Conservation (phyloP, 2,797 vertebrate genomes). For the Pantherophis vulpinus region DNA sequence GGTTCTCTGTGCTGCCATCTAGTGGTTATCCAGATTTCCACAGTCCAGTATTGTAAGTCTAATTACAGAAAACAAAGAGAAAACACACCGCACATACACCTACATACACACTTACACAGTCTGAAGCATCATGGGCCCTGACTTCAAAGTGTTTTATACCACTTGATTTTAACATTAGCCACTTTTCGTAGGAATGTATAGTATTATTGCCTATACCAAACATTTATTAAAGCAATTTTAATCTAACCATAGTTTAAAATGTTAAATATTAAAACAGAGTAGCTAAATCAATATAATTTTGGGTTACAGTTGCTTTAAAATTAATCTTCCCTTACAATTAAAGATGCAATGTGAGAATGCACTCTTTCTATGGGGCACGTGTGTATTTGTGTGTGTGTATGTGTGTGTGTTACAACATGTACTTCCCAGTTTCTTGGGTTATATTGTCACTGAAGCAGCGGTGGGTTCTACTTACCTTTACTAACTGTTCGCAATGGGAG, state of each 20-base stretch:
- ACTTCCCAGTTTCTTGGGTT: background rate
- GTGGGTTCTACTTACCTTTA: too few species aligned
- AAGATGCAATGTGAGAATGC: background rate
- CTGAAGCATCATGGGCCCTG: background rate
- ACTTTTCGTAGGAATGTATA: too few species aligned
- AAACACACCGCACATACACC: background rate
- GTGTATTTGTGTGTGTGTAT: background rate
- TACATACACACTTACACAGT: background rate
- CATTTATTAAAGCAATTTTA: too few species aligned
- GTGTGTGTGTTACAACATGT: background rate
- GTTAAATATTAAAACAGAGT: too few species aligned
- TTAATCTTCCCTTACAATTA: background rate
- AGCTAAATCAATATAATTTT: background rate
- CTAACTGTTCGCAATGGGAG: accelerated
- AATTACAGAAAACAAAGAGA: background rate
- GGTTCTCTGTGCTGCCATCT: background rate
- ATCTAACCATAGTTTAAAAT: too few species aligned
- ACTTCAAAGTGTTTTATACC: too few species aligned
- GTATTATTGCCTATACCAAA: too few species aligned
- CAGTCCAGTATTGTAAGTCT: background rate
- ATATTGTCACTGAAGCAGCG: background rate
- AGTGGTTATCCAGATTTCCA: background rate
- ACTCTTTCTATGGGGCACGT: background rate
- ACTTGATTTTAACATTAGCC: too few species aligned
- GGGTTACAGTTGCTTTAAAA: background rate